A percentile compares a stretch with the other conserved stretches of the same genome.
phyloP scores from a whole-genome alignment of 1,140 invertebrate species.

The Arion vulgaris region DNA sequence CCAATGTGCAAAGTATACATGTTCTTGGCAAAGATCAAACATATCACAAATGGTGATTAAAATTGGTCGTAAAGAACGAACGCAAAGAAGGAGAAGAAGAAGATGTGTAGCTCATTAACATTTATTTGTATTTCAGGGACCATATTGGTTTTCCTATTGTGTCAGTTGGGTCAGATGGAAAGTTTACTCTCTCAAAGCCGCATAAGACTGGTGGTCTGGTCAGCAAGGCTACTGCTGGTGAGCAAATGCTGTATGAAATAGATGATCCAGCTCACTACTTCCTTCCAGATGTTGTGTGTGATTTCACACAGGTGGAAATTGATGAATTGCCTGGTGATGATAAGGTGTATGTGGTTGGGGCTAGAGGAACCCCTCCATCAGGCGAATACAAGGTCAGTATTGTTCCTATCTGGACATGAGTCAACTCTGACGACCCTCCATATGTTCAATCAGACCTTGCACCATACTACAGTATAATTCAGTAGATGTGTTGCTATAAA shows the following conservation, averaged over 20 bases:
- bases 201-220: constrained; percentile 74
- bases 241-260: constrained; percentile 77
- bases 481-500: no score
- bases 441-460: no score
- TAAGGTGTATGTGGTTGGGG: constrained; percentile 72
- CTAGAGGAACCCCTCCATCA: constrained; percentile 73
- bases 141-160: constrained; percentile 76
- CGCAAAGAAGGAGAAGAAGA: no score
- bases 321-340: constrained; percentile 58
- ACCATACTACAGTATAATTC: no score
- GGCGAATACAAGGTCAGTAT: constrained; percentile 73
- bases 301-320: constrained; percentile 74
- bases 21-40: no score
- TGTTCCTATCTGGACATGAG: no score
- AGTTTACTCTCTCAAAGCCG: constrained; percentile 74
- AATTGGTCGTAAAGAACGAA: no score
- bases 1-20: no score
- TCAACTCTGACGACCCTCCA: no score
- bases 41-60: no score
- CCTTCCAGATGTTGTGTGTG: constrained; percentile 76
- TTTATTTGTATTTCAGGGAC: constrained; percentile 61
- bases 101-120: no score
- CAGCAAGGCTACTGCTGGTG: constrained; percentile 71
- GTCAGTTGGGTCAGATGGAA: constrained; percentile 71
- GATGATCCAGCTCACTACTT: constrained; percentile 74